phyloP scores from a whole-genome alignment of 2,888 invertebrate species.

The Galeruca laticollis region DNA sequence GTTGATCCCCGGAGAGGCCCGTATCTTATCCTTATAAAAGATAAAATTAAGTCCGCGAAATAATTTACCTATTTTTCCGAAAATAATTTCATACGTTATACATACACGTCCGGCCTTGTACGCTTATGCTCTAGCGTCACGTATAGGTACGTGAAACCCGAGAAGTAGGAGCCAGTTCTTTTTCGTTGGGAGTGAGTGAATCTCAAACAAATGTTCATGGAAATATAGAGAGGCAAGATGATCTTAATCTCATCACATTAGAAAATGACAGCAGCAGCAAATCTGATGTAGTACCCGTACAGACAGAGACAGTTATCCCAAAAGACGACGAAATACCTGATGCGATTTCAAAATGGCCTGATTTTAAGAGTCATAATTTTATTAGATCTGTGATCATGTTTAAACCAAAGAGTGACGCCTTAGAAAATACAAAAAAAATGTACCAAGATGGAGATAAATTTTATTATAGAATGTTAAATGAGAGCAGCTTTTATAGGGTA shows the following conservation, averaged over 20 bases:
- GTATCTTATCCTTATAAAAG: too few species aligned
- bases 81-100: too few species aligned
- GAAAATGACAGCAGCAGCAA: background rate
- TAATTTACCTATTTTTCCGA: too few species aligned
- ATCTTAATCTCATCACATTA: background rate
- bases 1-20: too few species aligned
- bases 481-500: background rate
- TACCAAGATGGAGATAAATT: background rate
- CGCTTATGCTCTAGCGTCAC: too few species aligned
- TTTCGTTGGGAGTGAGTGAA: background rate
- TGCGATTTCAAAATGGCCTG: background rate
- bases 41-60: too few species aligned
- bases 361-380: background rate
- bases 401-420: background rate
- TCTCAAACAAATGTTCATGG: background rate
- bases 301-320: background rate
- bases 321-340: background rate
- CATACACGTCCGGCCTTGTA: too few species aligned
- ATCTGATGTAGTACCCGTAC: background rate
- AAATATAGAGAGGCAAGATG: background rate
- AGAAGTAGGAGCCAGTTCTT: background rate
- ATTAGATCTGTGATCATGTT: background rate
- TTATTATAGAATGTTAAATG: background rate
- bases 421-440: background rate
- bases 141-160: too few species aligned